A percentile compares a stretch with the other conserved stretches of the same genome.
These are phyloP conservation scores for Clusia tigrina DNA, from an alignment of 2,888 invertebrate species.

Conservation along the genomic window DNA sequence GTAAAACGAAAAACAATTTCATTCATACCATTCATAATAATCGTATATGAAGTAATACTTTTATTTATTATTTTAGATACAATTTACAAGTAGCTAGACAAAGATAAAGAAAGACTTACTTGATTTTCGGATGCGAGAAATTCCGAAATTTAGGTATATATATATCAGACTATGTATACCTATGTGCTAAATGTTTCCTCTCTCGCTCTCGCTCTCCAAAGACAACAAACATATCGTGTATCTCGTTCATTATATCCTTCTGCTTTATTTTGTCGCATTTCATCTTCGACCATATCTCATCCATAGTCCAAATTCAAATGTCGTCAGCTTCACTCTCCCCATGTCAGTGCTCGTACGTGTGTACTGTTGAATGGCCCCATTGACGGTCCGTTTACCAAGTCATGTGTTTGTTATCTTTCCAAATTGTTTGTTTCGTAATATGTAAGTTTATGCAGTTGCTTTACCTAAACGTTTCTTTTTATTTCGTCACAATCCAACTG, in stretches of 20 bases:
- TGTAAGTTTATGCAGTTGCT: neutral
- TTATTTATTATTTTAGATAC: conserved; percentile 14
- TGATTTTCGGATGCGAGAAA: neutral
- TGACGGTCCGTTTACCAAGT: neutral
- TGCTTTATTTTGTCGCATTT: neutral
- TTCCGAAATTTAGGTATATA: conserved; percentile 14
- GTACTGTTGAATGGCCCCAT: neutral
- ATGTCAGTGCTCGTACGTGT: conserved; percentile 6
- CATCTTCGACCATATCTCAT: conserved; percentile 6
- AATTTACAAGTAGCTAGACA: conserved; percentile 15
- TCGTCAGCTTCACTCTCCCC: neutral
- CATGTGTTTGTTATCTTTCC: neutral
- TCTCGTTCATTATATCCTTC: neutral
- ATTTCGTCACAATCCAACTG: conserved; percentile 23
- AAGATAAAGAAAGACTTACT: conserved; percentile 8
- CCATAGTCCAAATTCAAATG: neutral
- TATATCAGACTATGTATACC: neutral
- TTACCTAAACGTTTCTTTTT: neutral
- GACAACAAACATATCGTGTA: neutral
- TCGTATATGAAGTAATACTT: neutral
- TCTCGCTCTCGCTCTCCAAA: no score
- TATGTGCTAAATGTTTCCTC: neutral
- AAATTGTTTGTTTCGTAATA: conserved; percentile 3
- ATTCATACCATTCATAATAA: conserved; percentile 26
- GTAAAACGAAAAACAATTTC: conserved; percentile 13